Percentiles rank a stretch among this genome's conserved stretches.
Evolutionary conservation across 2,797 vertebrate species (phyloP).

Genomic region (Xenopus petersii): DNA sequence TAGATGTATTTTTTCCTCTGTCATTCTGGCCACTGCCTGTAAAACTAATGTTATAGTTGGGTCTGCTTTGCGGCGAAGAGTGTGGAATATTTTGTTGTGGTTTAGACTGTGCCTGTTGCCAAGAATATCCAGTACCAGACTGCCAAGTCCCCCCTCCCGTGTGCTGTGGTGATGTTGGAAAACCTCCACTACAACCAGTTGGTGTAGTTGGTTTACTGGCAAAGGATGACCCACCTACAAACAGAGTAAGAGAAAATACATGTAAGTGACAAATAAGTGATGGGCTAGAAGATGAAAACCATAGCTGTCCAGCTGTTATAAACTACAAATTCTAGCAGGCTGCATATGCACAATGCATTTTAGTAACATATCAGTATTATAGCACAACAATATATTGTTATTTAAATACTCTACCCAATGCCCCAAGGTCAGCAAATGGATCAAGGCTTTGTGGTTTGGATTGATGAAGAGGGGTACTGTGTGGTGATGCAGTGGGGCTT

Average conservation of each 20-base stretch:
- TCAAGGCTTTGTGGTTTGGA: constrained; percentile 90
- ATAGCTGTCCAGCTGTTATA: too few species aligned
- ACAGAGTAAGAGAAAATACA: not conserved
- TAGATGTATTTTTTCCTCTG: constrained; percentile 61
- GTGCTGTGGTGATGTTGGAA: constrained; percentile 88
- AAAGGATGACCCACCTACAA: constrained; percentile 81
- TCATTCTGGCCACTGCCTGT: constrained; percentile 72
- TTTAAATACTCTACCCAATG: constrained; percentile 64
- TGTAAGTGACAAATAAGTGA: too few species aligned
- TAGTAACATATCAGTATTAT: too few species aligned
- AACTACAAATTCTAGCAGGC: too few species aligned
- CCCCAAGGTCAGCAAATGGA: constrained; percentile 91
- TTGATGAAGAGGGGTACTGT: constrained; percentile 92
- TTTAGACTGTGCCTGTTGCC: constrained; percentile 71
- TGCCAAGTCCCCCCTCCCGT: constrained; percentile 75
- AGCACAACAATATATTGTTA: too few species aligned
- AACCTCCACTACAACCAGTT: constrained; percentile 82
- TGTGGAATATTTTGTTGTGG: constrained; percentile 76
- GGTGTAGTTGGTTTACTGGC: constrained; percentile 95
- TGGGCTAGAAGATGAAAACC: too few species aligned
- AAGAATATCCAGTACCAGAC: constrained; percentile 68
- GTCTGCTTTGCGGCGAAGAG: constrained; percentile 88
- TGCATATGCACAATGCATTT: too few species aligned
- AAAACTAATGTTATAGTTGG: constrained; percentile 95
- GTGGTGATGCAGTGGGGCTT: constrained; percentile 88